Percentiles rank a stretch among this genome's conserved stretches.
These are phyloP conservation scores for Masnerella sp. DNA, from an alignment of 2,888 invertebrate genomes.

Conservation along the genomic window DNA sequence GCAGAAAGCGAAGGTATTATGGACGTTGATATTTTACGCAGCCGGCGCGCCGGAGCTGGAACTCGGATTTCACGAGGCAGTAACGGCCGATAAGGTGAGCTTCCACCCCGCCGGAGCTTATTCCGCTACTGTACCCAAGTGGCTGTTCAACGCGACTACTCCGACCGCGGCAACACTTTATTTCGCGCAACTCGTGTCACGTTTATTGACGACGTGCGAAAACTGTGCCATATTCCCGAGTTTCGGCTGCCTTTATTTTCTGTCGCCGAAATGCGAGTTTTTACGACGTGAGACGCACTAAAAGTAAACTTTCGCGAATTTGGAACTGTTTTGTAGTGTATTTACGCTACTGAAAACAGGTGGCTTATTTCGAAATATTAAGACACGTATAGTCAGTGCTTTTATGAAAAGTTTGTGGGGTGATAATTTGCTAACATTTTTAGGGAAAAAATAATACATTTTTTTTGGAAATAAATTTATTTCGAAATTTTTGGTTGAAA, in stretches of 20 bases:
- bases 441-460: too few relatives aligned
- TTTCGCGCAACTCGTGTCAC: constrained; percentile 69
- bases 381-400: too few relatives aligned
- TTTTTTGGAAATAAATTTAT: too few relatives aligned
- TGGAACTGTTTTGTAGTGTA: too few relatives aligned
- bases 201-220: constrained; percentile 45
- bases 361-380: too few relatives aligned
- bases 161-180: constrained; percentile 59
- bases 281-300: too few relatives aligned
- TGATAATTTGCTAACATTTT: too few relatives aligned
- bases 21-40: constrained; percentile 62
- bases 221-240: constrained; percentile 18
- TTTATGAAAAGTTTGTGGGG: too few relatives aligned
- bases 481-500: too few relatives aligned
- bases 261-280: not conserved
- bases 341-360: too few relatives aligned
- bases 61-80: constrained; percentile 77
- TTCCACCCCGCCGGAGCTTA: constrained; percentile 74
- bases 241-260: constrained; percentile 4
- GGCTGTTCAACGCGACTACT: constrained; percentile 69
- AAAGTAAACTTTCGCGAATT: too few relatives aligned
- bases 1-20: constrained; percentile 62
- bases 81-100: constrained; percentile 78
- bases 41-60: constrained; percentile 67
- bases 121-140: constrained; percentile 77